These are phyloP conservation scores for Bibio marci DNA, from an alignment of 2,888 invertebrate genomes.

Conservation along the genomic window DNA sequence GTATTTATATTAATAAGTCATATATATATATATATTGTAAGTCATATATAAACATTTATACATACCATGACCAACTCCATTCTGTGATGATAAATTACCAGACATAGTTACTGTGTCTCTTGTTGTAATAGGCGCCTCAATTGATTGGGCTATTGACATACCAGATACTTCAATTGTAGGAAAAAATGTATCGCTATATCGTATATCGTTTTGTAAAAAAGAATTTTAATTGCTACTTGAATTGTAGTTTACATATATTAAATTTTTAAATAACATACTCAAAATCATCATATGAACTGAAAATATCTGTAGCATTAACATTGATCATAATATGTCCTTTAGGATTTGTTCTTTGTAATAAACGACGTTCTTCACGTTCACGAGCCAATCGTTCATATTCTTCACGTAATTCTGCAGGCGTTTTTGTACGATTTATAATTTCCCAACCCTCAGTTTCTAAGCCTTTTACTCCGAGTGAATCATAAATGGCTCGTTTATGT, in stretches of 20 bases:
- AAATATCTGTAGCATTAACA: conserved; percentile 85
- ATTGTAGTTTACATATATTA: background rate
- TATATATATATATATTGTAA: too few species aligned
- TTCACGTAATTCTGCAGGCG: conserved; percentile 88
- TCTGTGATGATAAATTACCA: conserved; percentile 68
- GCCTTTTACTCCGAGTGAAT: conserved; percentile 74
- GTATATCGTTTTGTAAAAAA: too few species aligned
- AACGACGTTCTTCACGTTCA: conserved; percentile 69
- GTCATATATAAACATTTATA: too few species aligned
- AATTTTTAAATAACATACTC: conserved; percentile 23
- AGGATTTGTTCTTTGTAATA: conserved; percentile 85
- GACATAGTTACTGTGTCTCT: conserved; percentile 72
- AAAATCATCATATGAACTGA: conserved; percentile 65
- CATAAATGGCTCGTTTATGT: conserved; percentile 89
- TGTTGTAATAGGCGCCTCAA: conserved; percentile 79
- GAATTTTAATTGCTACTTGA: conserved; percentile 1
- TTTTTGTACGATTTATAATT: conserved; percentile 76
- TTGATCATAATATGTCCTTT: conserved; percentile 72
- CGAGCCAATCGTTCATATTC: conserved; percentile 83
- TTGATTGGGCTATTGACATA: conserved; percentile 82
- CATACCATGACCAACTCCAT: conserved; percentile 53
- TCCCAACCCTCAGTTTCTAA: conserved; percentile 93
- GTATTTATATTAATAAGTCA: too few species aligned
- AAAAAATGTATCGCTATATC: conserved; percentile 33
- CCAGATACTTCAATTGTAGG: conserved; percentile 81